Base-by-base conservation (phyloP, 2,797 vertebrate genomes). In the Paedocypris micromegethes region DNA sequence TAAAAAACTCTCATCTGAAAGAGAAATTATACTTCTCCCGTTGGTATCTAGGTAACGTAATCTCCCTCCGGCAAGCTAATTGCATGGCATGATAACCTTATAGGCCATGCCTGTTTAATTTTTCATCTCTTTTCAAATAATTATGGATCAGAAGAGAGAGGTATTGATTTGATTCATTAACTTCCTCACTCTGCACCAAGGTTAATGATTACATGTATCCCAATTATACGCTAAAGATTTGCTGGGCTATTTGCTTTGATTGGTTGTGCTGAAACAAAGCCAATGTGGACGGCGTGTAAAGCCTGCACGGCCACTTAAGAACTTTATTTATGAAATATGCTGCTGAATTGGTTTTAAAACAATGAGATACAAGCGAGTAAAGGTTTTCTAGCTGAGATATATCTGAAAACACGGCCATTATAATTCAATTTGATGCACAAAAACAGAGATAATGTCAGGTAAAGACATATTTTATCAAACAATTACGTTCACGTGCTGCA, bases 111-210 rank as follows among this genome's bases (percentile, higher is more conserved):
- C 91, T 93, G 91, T 92, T 96, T 93, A 92, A 95, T 94, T 94
- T 97, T 96, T 96, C 90, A 95, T 95, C 93, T 96, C 92, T 94
- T 94, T 93, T 95, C 92, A 93, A 94, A 95, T 96, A 95, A 96
- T 95, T 95, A 94, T 94, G 93, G 93, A 97, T 95, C 93, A 95
- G 93, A 90, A 90, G 91, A 94, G 89, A 94, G 90, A 87, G 85
- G 92, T 97, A 97, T 95, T 94, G 94, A 95, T 96, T 95, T 96
- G 91, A 94, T 94, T 97, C 93, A 95, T 98, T 96, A 96, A 92
- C 90, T 87, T 90, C 91, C 83, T 86, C 88, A 88, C 88, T 85
- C 89, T 85, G 88, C 91, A 91, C 89, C 91, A 95, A 97, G 94
- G 94, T 96, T 96, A 96, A 96, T 93, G 89, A 95, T 93, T 93